Percentiles rank a stretch among this genome's conserved stretches.
Evolutionary conservation across 2,888 invertebrate species (phyloP).

Genomic region (Leptogaster cylindrica): DNA sequence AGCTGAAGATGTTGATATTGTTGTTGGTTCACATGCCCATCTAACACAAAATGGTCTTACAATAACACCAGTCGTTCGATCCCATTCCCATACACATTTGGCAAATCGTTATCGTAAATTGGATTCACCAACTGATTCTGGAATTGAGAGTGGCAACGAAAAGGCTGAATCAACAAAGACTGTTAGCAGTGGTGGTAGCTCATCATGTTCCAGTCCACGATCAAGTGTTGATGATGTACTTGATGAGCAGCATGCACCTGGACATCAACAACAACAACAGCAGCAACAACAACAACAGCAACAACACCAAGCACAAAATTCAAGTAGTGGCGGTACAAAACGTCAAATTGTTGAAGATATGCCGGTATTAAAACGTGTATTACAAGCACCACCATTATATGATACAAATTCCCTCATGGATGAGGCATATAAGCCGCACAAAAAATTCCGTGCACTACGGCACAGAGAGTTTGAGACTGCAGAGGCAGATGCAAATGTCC

Average conservation of each 20-base stretch:
- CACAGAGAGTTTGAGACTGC: constrained; percentile 79
- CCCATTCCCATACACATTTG: constrained; percentile 56
- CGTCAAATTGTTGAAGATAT: constrained; percentile 80
- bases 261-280: too few relatives aligned
- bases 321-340: constrained; percentile 54
- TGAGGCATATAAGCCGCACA: constrained; percentile 94
- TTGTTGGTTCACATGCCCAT: constrained; percentile 71
- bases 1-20: constrained; percentile 69
- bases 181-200: constrained; percentile 73
- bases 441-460: constrained; percentile 88
- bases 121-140: constrained; percentile 91
- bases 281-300: too few relatives aligned
- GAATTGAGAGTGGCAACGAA: constrained; percentile 91
- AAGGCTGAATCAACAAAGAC: constrained; percentile 78
- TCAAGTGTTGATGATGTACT: constrained; percentile 82
- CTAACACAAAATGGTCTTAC: constrained; percentile 76
- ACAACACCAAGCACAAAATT: constrained; percentile 37
- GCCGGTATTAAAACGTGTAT: constrained; percentile 90
- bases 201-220: constrained; percentile 85
- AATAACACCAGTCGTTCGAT: constrained; percentile 70
- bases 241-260: constrained; percentile 61
- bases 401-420: constrained; percentile 92
- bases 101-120: constrained; percentile 79
- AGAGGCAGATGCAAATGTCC: constrained; percentile 66
- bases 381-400: constrained; percentile 90